phyloP scores from a whole-genome alignment of 1,140 invertebrate genomes.

The Pararge aegeria region DNA sequence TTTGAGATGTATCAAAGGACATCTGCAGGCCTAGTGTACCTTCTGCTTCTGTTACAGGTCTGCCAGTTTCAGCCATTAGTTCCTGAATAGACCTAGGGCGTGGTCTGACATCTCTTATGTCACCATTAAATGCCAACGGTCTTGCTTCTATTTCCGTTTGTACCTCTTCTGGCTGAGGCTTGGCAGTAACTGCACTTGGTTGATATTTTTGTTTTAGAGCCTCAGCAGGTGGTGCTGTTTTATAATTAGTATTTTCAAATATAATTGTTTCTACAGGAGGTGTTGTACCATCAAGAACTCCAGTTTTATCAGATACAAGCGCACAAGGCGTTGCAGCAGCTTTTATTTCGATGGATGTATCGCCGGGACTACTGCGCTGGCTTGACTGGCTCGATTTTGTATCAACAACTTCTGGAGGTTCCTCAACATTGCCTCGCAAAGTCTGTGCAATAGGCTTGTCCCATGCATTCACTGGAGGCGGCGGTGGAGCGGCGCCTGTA shows the following conservation, averaged over 20 bases:
- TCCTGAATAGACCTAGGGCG: constrained; percentile 70
- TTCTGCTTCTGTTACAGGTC: constrained; percentile 56
- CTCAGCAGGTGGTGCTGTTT: constrained; percentile 81
- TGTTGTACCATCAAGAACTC: constrained; percentile 85
- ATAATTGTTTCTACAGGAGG: constrained; percentile 93
- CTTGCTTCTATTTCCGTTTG: constrained; percentile 63
- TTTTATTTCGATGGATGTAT: constrained; percentile 76
- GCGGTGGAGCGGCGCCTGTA: constrained; percentile 80
- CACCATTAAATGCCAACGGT: constrained; percentile 64
- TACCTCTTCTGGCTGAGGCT: constrained; percentile 60
- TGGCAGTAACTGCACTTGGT: constrained; percentile 68
- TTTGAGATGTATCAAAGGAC: constrained; percentile 75
- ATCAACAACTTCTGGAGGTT: constrained; percentile 65
- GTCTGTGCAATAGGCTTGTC: constrained; percentile 89
- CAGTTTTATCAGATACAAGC: constrained; percentile 66
- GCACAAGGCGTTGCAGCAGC: constrained; percentile 45
- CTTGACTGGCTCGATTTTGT: constrained; percentile 77
- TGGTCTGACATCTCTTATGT: constrained; percentile 65
- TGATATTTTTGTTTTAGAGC: constrained; percentile 83
- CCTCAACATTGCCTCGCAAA: constrained; percentile 78
- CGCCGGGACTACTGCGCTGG: constrained; percentile 82
- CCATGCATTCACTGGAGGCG: constrained; percentile 90
- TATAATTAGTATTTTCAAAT: constrained; percentile 95
- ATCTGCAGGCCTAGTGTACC: constrained; percentile 62
- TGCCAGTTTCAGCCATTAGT: constrained; percentile 63